Conservation (phyloP, 2,888 invertebrate species). For the Hydraecia micacea region DNA sequence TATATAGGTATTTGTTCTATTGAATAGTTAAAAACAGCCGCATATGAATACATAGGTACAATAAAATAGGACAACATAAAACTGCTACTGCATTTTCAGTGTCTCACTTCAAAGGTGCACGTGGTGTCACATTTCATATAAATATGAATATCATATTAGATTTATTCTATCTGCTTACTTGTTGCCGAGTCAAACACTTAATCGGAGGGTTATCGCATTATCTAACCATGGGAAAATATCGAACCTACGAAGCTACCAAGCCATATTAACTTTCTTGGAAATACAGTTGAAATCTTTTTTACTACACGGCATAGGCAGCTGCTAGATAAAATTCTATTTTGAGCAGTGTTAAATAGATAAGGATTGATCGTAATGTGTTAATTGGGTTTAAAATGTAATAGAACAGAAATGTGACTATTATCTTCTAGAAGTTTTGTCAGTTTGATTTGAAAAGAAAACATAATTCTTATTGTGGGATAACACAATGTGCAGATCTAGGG, state of each 20-base stretch:
- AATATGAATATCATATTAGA: conserved; percentile 41
- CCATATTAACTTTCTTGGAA: conserved; percentile 60
- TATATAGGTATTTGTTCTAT: conserved; percentile 10
- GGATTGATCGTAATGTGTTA: conserved; percentile 25
- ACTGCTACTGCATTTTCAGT: conserved; percentile 19
- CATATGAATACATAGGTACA: background rate
- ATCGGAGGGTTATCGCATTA: conserved; percentile 72
- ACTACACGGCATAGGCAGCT: conserved; percentile 30
- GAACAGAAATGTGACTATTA: conserved; percentile 23
- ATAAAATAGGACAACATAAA: conserved; percentile 12
- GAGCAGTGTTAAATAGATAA: conserved; percentile 46
- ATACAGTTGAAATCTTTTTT: conserved; percentile 55
- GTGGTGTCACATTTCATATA: conserved; percentile 41
- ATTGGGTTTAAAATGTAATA: conserved; percentile 30
- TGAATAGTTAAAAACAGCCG: conserved; percentile 2
- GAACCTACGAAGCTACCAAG: conserved; percentile 59
- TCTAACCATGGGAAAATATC: conserved; percentile 69
- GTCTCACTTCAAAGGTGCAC: conserved; percentile 18
- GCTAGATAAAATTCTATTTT: conserved; percentile 57
- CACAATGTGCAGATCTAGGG: background rate
- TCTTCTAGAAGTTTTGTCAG: background rate
- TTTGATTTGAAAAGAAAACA: background rate
- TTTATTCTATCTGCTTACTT: conserved; percentile 51
- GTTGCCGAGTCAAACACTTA: conserved; percentile 65
- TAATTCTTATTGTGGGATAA: background rate